A percentile compares a stretch with the other conserved stretches of the same genome.
phyloP scores from a whole-genome alignment of 2,797 vertebrate species.

The Pogonophryne albipinna region DNA sequence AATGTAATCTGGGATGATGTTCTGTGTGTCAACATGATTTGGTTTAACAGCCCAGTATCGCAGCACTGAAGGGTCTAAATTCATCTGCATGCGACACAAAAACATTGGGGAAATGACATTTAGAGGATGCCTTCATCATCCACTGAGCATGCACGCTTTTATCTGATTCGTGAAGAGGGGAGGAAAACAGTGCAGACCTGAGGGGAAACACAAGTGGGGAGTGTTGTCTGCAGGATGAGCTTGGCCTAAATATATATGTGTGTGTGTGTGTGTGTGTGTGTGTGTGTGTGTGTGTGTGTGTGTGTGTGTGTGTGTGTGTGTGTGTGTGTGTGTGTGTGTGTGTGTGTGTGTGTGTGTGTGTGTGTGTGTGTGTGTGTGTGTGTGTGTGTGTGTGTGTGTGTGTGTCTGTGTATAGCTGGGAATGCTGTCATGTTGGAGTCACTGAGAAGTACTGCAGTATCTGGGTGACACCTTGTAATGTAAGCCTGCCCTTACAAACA shows the following conservation, averaged over 20 bases:
- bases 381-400: slow-evolving; percentile 17
- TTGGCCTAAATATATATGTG: not conserved
- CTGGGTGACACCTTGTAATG: slow-evolving; percentile 43
- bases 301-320: no score
- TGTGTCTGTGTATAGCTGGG: no score
- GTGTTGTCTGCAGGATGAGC: slow-evolving; percentile 22
- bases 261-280: not conserved
- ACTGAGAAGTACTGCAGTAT: slow-evolving; percentile 30
- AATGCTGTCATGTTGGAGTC: slow-evolving; percentile 42
- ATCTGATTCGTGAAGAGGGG: slow-evolving; percentile 33
- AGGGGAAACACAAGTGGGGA: slow-evolving; percentile 25
- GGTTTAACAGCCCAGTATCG: slow-evolving; percentile 10
- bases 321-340: slow-evolving; percentile 7
- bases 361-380: slow-evolving; percentile 10
- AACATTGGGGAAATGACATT: slow-evolving; percentile 47
- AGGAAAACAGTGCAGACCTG: slow-evolving; percentile 27
- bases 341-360: not conserved
- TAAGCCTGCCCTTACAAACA: slow-evolving; percentile 44
- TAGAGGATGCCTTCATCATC: slow-evolving; percentile 45
- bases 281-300: slow-evolving; percentile 15
- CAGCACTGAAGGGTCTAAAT: slow-evolving; percentile 15
- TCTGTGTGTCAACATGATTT: slow-evolving; percentile 39
- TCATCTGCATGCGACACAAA: slow-evolving; percentile 28
- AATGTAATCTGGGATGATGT: slow-evolving; percentile 33
- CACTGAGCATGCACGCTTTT: not conserved